Percentiles rank a stretch among this genome's conserved stretches.
Evolutionary conservation across 2,888 invertebrate species (phyloP).

Genomic region (Miltochrista miniata): DNA sequence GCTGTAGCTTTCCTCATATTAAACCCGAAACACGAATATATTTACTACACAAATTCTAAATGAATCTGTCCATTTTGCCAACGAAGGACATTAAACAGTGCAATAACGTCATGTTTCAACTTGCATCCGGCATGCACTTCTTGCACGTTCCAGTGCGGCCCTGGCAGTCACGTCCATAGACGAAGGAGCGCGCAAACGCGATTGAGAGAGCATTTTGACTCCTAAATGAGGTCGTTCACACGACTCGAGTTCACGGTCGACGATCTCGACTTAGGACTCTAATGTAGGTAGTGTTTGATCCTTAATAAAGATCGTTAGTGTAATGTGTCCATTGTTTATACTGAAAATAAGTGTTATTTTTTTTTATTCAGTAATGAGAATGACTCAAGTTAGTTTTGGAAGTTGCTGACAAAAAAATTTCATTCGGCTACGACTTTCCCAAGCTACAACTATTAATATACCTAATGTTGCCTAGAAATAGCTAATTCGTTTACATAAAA

Average conservation of each 20-base stretch:
- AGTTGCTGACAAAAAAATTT: too few species aligned
- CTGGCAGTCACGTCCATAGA: conserved; percentile 64
- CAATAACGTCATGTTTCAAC: conserved; percentile 28
- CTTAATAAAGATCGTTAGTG: conserved; percentile 24
- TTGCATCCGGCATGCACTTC: conserved; percentile 32
- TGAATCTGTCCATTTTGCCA: conserved; percentile 20
- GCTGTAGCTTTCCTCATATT: too few species aligned
- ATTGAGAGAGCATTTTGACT: conserved; percentile 68
- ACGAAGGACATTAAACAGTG: conserved; percentile 26
- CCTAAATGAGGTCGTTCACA: conserved; percentile 76
- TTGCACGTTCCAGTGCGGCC: conserved; percentile 29
- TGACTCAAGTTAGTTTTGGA: too few species aligned
- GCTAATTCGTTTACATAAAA: too few species aligned
- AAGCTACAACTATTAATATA: too few species aligned
- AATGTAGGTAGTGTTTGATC: conserved; percentile 30
- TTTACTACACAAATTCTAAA: conserved; percentile 14
- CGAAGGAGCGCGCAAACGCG: conserved; percentile 47
- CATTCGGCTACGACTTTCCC: too few species aligned
- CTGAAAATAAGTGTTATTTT: background rate
- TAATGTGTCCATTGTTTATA: conserved; percentile 8
- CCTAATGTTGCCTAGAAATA: too few species aligned
- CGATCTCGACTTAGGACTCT: conserved; percentile 24
- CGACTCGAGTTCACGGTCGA: conserved; percentile 36
- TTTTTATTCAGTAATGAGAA: too few species aligned
- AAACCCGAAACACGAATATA: background rate